A percentile compares a stretch with the other conserved stretches of the same genome.
Evolutionary conservation across 2,888 invertebrate genomes (phyloP).

Genomic region (Palloptera scutellata): DNA sequence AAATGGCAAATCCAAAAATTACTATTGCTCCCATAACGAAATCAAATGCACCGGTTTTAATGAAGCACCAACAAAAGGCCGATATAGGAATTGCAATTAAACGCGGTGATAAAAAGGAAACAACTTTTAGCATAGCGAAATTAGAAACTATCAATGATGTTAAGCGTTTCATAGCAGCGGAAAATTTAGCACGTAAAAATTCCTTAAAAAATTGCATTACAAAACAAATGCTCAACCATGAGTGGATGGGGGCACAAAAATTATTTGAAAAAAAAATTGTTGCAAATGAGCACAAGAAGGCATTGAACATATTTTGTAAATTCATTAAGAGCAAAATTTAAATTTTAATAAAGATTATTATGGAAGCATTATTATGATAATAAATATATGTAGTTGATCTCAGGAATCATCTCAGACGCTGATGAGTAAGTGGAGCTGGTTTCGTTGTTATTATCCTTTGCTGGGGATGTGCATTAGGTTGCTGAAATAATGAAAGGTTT

Average conservation of each 20-base stretch:
- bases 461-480: too few relatives aligned
- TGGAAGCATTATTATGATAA: not conserved
- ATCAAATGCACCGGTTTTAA: constrained; percentile 23
- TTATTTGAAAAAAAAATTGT: constrained; percentile 52
- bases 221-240: constrained; percentile 50
- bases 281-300: constrained; percentile 49
- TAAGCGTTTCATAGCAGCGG: constrained; percentile 50
- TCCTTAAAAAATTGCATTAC: constrained; percentile 45
- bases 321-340: constrained; percentile 57
- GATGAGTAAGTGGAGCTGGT: too few relatives aligned
- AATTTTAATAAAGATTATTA: constrained; percentile 26
- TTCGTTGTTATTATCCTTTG: too few relatives aligned
- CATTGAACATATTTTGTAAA: constrained; percentile 54
- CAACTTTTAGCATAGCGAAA: constrained; percentile 42
- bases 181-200: constrained; percentile 48
- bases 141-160: constrained; percentile 50
- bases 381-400: too few relatives aligned
- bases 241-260: constrained; percentile 56
- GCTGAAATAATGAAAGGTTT: too few relatives aligned
- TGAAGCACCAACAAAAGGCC: constrained; percentile 38
- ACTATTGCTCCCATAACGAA: not conserved
- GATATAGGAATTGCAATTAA: constrained; percentile 46
- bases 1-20: not conserved
- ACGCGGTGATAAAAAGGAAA: constrained; percentile 24
- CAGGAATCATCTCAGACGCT: too few relatives aligned